Evolutionary conservation across 2,888 invertebrate species (phyloP).

Genomic region (Drosophila lutescens): DNA sequence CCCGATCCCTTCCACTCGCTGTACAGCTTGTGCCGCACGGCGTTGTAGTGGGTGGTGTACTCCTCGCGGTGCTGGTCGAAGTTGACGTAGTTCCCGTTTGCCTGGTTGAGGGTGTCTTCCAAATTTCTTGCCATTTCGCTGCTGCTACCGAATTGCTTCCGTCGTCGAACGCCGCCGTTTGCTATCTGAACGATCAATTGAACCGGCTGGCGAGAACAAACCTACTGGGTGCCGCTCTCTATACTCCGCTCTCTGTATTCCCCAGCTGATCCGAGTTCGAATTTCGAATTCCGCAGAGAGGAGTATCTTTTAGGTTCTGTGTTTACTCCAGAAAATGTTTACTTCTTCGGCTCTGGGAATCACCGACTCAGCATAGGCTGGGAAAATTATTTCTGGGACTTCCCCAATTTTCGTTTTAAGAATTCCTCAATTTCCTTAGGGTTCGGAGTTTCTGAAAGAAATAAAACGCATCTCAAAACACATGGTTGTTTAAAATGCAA

Average conservation of each 20-base stretch:
- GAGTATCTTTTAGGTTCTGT: no score
- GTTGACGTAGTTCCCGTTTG: conserved; percentile 11
- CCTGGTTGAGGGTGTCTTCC: conserved; percentile 8
- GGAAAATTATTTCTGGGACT: no score
- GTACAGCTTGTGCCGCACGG: conserved; percentile 27
- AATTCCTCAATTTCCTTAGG: no score
- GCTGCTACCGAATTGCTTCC: conserved; percentile 1
- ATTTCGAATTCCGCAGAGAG: background rate
- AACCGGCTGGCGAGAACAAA: background rate
- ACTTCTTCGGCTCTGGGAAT: background rate
- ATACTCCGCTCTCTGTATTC: background rate
- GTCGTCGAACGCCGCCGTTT: background rate
- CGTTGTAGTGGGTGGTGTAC: conserved; percentile 26
- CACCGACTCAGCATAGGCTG: background rate
- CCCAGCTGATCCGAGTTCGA: background rate
- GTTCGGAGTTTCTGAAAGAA: background rate
- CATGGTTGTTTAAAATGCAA: conserved; percentile 45
- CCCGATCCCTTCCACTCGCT: conserved; percentile 4
- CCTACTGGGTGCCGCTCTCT: background rate
- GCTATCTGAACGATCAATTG: conserved; percentile 2
- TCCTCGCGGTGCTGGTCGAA: conserved; percentile 7
- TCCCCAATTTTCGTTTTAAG: background rate
- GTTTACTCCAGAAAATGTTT: background rate
- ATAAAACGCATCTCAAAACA: background rate
- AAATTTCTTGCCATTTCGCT: conserved; percentile 9